Base-by-base conservation (phyloP, 2,888 invertebrate species). In the Limenitis camilla region DNA sequence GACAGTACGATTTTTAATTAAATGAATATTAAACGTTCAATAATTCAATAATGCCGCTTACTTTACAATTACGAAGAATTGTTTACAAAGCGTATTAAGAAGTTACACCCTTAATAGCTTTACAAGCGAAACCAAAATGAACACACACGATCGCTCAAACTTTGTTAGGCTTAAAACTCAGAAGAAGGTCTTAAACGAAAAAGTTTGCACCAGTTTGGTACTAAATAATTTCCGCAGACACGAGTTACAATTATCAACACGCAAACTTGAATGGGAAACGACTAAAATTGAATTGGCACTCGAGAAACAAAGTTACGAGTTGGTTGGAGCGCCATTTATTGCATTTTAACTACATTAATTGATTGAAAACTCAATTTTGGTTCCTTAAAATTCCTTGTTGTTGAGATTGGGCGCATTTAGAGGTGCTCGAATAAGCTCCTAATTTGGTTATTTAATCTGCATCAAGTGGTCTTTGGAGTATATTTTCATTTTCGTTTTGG, bases 331-430 rank as follows among this genome's bases (percentile, higher is more conserved):
- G 71, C 72, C 75, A 78, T 80, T 81, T 82, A 81, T 80, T 78
- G 81, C 78, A 78, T 80, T 78, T 77, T 80, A 81, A 81, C 77
- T 72, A 76, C 69, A 75, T 71, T 81, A 81, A 83, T 80, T 79
- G 74, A 80, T 77, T 63, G 78, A 53, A 53, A 59, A 59, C 70
- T 78, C 72, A 65, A 75, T 76, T 78, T 72, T 60, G 65, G 58
- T 28, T 67, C 63, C 66, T 68, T 61, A 63, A 70, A 73, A 68
- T 68, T 69, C 67, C 61, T 58, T 63, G 56, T 53, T 60, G 59
- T 54, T 57, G 55, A 65, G 63, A 70, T 65, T 62, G 61, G 30
- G 36, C 28, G 58, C 11, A 29, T 30, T 45, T 28, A 44, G 47
- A 47, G n/a, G 36, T 29, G 3, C 28, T 40, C 42, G 32, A 44